Evolutionary conservation across 2,797 vertebrate species (phyloP).

Genomic region (Chaenodraco wilsoni): DNA sequence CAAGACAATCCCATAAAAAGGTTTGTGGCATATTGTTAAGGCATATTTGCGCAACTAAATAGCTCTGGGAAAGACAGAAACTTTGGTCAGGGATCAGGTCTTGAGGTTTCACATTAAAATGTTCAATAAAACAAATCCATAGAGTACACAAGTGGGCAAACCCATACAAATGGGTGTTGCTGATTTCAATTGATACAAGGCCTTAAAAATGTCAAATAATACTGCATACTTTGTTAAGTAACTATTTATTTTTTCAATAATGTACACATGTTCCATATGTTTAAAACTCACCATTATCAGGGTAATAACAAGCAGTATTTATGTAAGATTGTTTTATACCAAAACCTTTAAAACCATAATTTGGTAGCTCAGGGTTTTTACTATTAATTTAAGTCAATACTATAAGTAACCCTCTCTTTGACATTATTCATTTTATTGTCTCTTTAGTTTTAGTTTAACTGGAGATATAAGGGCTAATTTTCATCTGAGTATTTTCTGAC

Average conservation of each 20-base stretch:
- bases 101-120: background rate
- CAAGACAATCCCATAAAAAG: slow-evolving; percentile 1
- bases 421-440: slow-evolving; percentile 6
- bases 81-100: background rate
- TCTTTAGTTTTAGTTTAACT: background rate
- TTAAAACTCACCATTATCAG: slow-evolving; percentile 4
- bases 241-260: background rate
- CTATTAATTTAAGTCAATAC: background rate
- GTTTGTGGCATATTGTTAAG: background rate
- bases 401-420: background rate
- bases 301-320: slow-evolving; percentile 9
- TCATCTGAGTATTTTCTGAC: background rate
- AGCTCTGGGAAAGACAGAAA: background rate
- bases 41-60: slow-evolving; percentile 1
- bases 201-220: slow-evolving; percentile 26
- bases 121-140: background rate
- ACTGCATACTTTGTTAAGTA: slow-evolving; percentile 8
- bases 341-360: slow-evolving; percentile 4
- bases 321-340: background rate
- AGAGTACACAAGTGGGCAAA: background rate
- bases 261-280: slow-evolving; percentile 20
- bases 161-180: background rate
- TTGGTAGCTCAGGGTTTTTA: slow-evolving; percentile 1
- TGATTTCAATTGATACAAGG: background rate
- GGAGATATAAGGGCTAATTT: slow-evolving; percentile 18